Evolutionary conservation across 37 sponge, comb jelly and placozoan genomes (phyloP).

Genomic region (Petrosia ficiformis): DNA sequence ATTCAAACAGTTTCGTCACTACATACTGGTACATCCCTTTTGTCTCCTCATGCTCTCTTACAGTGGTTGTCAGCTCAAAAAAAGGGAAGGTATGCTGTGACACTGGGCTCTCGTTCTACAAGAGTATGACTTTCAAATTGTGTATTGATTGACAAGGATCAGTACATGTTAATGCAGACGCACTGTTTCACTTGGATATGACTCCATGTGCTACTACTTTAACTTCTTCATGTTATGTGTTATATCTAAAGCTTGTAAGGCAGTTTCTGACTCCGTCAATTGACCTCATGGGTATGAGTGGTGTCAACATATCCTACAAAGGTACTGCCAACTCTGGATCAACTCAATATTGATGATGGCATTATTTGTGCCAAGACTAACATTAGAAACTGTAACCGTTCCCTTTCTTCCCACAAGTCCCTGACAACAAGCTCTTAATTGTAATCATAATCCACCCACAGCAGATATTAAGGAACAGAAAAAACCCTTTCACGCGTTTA

Average conservation of each 20-base stretch:
- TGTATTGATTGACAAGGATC: slow-evolving; percentile 29
- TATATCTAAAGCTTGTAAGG: too few relatives aligned
- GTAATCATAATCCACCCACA: slow-evolving; percentile 17
- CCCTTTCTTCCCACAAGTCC: slow-evolving; percentile 14
- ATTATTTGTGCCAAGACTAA: slow-evolving; percentile 22
- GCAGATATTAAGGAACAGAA: slow-evolving; percentile 28
- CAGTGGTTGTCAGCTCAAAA: slow-evolving; percentile 55
- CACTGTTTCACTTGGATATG: slow-evolving; percentile 25
- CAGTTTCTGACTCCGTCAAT: too few relatives aligned
- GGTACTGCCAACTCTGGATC: slow-evolving; percentile 36
- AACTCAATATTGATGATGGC: too few relatives aligned
- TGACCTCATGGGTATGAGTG: too few relatives aligned
- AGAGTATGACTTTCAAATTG: slow-evolving; percentile 45
- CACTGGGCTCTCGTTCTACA: slow-evolving; percentile 46
- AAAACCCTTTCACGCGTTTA: slow-evolving; percentile 45
- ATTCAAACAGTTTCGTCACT: slow-evolving; percentile 52
- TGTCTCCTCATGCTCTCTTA: slow-evolving; percentile 33
- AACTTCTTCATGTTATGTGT: not conserved
- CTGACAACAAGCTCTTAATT: not conserved
- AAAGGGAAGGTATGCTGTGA: slow-evolving; percentile 59
- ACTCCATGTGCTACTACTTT: not conserved
- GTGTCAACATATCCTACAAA: not conserved
- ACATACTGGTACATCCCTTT: slow-evolving; percentile 40
- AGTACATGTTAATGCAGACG: slow-evolving; percentile 51
- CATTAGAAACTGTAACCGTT: slow-evolving; percentile 17